Evolutionary conservation across 2,797 vertebrate genomes (phyloP), one percentile per base, ranked within the genome.

Genomic region (Benthosema pterotum): DNA sequence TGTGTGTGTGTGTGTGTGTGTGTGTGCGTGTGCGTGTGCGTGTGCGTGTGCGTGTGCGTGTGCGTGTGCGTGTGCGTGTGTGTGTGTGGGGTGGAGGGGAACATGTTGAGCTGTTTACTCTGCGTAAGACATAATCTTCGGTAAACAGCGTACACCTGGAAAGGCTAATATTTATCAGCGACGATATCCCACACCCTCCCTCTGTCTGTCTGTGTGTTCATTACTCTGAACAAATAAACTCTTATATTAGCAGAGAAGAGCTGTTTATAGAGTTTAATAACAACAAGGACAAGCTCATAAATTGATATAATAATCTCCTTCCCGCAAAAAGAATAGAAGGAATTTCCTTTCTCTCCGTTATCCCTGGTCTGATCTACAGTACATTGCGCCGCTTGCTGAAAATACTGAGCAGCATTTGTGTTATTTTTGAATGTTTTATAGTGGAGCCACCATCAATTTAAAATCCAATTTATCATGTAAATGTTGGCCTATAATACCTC

Each of bases 111-210:
- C 1, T 12, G 65, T 75, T 80, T 74, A 70, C 28, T 62, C 45
- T 59, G 68, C n/a, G n/a, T 62, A 50, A 57, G 61, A 69, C 81
- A 83, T 87, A 83, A 88, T 77, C 73, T 68, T 76, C 69, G 54
- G 65, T 79, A 79, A 83, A 85, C 81, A 79, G 71, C 77, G 72
- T 79, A 74, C 85, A 74, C 72, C 69, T 52, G 63, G 52, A 75
- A 60, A 87, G 71, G 69, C 67, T 88, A 88, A 89, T 86, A 87
- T 90, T 86, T 88, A 81, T 71, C 72, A 28, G 1, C 2, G 3
- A 19, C 45, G 3, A 19, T 47, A 59, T 28, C 42, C 4, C 1
- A 9, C 16, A 11, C 49, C 46, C 52, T 64, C 55, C 45, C 17
- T 2, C 22, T 58, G 72, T 65, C 52, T 64, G 52, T 42, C 17